Conservation (phyloP, 1,140 invertebrate species). For the Brachionus asplanchnoidis region DNA sequence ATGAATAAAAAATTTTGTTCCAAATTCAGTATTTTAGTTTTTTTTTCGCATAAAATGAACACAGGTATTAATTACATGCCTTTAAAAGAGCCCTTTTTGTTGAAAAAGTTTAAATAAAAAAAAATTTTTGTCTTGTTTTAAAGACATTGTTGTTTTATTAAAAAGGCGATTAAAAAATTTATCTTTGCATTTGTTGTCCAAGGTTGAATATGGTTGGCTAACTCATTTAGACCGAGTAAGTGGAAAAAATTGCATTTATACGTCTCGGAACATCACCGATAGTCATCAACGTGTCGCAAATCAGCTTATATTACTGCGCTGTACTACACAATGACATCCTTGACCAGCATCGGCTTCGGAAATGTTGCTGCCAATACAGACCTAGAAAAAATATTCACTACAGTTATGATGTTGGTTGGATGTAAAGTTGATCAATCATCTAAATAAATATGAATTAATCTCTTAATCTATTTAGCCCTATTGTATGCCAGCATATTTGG, state of each 20-base stretch:
- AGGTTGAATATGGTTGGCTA: conserved; percentile 39
- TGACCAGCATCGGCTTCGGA: conserved; percentile 95
- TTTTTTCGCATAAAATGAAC: too few relatives aligned
- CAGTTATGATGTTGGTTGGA: conserved; percentile 87
- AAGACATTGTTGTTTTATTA: background rate
- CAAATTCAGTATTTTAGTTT: too few relatives aligned
- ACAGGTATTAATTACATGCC: too few relatives aligned
- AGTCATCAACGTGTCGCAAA: conserved; percentile 11
- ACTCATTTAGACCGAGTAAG: background rate
- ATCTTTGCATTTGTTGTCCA: background rate
- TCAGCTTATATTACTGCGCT: conserved; percentile 80
- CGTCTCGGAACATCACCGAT: background rate
- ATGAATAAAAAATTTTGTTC: too few relatives aligned
- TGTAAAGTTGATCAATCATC: conserved; percentile 65
- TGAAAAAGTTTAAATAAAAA: too few relatives aligned
- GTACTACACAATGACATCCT: conserved; percentile 97
- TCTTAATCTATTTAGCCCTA: conserved; percentile 65
- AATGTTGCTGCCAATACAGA: conserved; percentile 78
- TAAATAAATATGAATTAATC: background rate
- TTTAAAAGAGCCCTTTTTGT: too few relatives aligned
- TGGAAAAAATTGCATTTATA: conserved; percentile 15
- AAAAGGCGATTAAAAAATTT: background rate
- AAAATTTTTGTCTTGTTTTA: background rate
- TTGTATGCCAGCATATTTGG: conserved; percentile 97
- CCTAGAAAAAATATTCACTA: conserved; percentile 78